Evolutionary conservation across 2,888 invertebrate species (phyloP), one percentile per base, ranked within the genome.

Genomic region (Orchesellides sinensis): DNA sequence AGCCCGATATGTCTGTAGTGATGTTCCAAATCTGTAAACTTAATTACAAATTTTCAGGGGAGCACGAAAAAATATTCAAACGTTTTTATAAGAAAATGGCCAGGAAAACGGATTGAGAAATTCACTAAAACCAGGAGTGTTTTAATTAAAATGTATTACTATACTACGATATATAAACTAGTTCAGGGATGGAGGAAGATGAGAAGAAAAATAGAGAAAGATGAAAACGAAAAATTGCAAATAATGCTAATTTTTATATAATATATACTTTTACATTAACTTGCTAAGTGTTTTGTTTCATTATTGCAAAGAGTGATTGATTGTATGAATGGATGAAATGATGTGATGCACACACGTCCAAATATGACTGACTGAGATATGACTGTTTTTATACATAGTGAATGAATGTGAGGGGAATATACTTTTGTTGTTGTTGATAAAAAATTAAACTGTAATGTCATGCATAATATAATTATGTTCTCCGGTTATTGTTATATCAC

Each of bases 1-100:
- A 56, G 84, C 84, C 40, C 84, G 87, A 65, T 89, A 89, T 80
- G 77, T 80, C 27, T 89, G 89, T 75, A 85, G 87, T n/a, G 87
- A 87, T 59, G 85, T 88, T 40, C 87, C 88, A 29, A 83, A 84
- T 47, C 81, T 87, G 83, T 85, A 84, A 86, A 82, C 63, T 23
- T 21, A 40, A 56, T 59, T 23, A 59, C 59, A 59, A n/a, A 59
- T 59, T 59, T 59, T n/a, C 32, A 32, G 59, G 32, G 29, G 29
- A 59, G 32, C 5, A 59, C 25, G 32, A 27, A 29, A 23, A 59
- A 27, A 5, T 29, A 59, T 29, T 17, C 25, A n/a, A 12, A 59
- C n/a, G 27, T 35, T 65, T 65, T 35, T 17, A 8, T 21, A 52
- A 68, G 2, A 47, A 21, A 66, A 68, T 27, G 65, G 79, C 73